Base-by-base conservation (phyloP, 1,140 invertebrate species). In the Halictus rubicundus region DNA sequence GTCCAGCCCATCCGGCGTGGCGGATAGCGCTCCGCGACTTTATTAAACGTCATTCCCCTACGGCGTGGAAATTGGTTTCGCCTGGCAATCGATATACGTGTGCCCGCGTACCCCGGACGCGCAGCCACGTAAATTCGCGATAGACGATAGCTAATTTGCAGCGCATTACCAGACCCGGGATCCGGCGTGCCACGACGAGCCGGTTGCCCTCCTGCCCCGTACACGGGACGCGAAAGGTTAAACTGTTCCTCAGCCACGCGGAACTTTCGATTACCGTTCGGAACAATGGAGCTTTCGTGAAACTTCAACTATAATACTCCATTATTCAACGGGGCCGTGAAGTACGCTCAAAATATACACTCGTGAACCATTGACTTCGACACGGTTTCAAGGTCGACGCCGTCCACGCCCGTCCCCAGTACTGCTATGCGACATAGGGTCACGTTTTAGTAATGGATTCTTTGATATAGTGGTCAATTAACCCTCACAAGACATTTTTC, bases 141-240 rank as follows among this genome's bases (percentile, higher is more conserved):
- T 52, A 10, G 54, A 6, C 25, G 19, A 32, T 42, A 46, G 23
- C 27, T 77, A 70, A 77, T 77, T 77, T 61, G 27, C 66, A 25
- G 59, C 49, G 66, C n/a, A 69, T 69, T 61, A 49, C 54, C 0
- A 42, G 25, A 2, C 14, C 10, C 25, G 6, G 42, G 8, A 49
- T 52, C 16, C 2, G 60, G 23, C 32, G 25, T 46, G 42, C 42
- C 10, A 46, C 42, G 42, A 10, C 2, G 42, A 14, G 10, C 42
- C 10, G 0, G 42, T 0, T 12, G 2, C 42, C 42, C 10, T 46
- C 32, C 32, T 32, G 46, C 1, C 7, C 42, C 49, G 16, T 76
- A 12, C 23, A 27, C 46, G 64, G 2, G 23, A 9, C 37, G n/a
- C 6, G 6, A 46, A 68, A 57, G 61, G 39, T 68, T 59, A 68